A percentile compares a stretch with the other conserved stretches of the same genome.
Evolutionary conservation across 2,888 invertebrate species (phyloP).

Genomic region (Zaprionus bogoriensis): DNA sequence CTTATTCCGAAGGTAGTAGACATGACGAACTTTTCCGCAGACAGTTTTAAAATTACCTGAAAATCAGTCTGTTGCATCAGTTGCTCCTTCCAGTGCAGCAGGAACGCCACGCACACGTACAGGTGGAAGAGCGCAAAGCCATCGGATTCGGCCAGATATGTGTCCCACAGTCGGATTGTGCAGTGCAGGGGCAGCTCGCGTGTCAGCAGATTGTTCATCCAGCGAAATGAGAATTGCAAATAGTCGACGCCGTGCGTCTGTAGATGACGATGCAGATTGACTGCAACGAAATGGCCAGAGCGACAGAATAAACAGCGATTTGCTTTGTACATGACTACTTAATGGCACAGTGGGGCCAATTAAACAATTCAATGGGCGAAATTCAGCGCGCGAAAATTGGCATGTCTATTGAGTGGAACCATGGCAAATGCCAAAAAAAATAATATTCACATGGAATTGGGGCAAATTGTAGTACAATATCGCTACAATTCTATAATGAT

Average conservation of each 20-base stretch:
- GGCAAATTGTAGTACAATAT: no score
- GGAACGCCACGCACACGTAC: conserved; percentile 99
- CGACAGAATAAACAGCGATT: background rate
- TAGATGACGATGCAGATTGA: conserved; percentile 94
- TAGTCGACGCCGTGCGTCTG: conserved; percentile 97
- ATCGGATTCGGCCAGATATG: conserved; percentile 97
- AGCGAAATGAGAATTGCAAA: conserved; percentile 99
- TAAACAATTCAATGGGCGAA: no score
- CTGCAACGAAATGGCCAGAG: no score
- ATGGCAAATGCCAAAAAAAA: no score
- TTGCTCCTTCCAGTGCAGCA: conserved; percentile 95
- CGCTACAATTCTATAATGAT: no score
- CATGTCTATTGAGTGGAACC: no score
- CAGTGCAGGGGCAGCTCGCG: conserved; percentile 98
- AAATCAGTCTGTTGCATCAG: conserved; percentile 96
- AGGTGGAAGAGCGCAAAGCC: conserved; percentile 98
- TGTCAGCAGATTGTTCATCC: conserved; percentile 99
- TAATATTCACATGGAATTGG: no score
- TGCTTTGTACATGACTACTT: background rate
- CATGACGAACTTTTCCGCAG: background rate
- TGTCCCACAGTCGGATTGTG: conserved; percentile 99
- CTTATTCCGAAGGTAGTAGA: background rate
- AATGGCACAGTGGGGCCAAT: background rate
- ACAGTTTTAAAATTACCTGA: conserved; percentile 90
- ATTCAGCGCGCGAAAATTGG: no score